Evolutionary conservation across 2,888 invertebrate genomes (phyloP), one percentile per base, ranked within the genome.

Genomic region (Scaptomyza parva): DNA sequence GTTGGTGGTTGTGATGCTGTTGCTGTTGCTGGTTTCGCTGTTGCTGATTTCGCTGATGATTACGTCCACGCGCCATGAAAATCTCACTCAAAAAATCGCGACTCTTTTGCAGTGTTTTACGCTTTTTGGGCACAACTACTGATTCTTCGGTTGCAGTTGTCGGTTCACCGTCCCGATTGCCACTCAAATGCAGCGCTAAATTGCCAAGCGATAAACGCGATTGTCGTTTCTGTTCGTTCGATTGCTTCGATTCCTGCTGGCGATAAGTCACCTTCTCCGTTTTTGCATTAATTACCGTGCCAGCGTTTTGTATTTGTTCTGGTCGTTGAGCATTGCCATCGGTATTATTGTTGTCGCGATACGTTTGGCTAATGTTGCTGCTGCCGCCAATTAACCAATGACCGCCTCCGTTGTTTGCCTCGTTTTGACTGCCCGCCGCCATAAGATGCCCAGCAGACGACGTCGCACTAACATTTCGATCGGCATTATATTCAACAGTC

Each of bases 61-160:
- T 90, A 85, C 91, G 91, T 88, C 91, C 91, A 77, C 91, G 91
- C 71, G 91, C 91, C 91, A 91, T 92, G 88, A 90, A 90, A 74
- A 91, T 88, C 63, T 90, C 90, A 80, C 82, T 88, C 45, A 90
- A 78, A 73, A 90, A 87, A 54, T 89, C 89, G 62, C 89, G 88
- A 79, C 90, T 88, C 70, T 81, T 88, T 71, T 87, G 86, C 68
- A 89, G 78, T 53, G 90, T 84, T 78, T 81, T 89, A 30, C 86
- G 84, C 18, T 84, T 76, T 55, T 71, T 77, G 9, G 37, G 22
- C 63, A 51, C 64, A n/a, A 6, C 24, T 18, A n/a, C n/a, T 9
- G 47, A 47, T 18, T 30, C 30, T 33, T 47, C 47, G 8, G 37
- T 11, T 40, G 58, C 55, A 47, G 48, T 33, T 12, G 45, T 20